Conservation (phyloP, 1,140 invertebrate species). For the Chrysomallon squamiferum region DNA sequence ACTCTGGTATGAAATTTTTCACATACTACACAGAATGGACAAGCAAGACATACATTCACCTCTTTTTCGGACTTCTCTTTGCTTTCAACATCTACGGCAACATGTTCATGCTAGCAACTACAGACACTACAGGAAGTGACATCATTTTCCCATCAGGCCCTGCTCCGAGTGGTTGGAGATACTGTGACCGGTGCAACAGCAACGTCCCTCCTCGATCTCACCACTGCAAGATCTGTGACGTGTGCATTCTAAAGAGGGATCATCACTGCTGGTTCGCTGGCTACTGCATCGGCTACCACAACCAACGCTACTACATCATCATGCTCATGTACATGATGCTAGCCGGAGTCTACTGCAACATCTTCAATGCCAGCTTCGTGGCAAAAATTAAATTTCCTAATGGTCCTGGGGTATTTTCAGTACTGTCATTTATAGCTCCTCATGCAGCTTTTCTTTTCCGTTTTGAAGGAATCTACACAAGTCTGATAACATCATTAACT, state of each 20-base stretch:
- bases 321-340: slow-evolving; percentile 77
- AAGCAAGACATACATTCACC: slow-evolving; percentile 13
- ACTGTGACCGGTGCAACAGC: slow-evolving; percentile 33
- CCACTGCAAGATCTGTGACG: slow-evolving; percentile 84
- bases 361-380: slow-evolving; percentile 43
- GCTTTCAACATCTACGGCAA: slow-evolving; percentile 39
- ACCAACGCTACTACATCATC: slow-evolving; percentile 87
- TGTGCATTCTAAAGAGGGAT: slow-evolving; percentile 89
- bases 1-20: slow-evolving; percentile 34
- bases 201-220: slow-evolving; percentile 68
- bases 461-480: slow-evolving; percentile 34
- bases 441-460: slow-evolving; percentile 39
- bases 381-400: slow-evolving; percentile 28
- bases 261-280: slow-evolving; percentile 94
- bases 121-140: slow-evolving; percentile 19
- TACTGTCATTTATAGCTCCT: slow-evolving; percentile 40
- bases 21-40: slow-evolving; percentile 20
- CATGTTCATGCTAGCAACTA: slow-evolving; percentile 30
- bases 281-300: slow-evolving; percentile 87
- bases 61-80: slow-evolving; percentile 13
- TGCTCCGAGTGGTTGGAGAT: slow-evolving; percentile 23
- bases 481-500: slow-evolving; percentile 32
- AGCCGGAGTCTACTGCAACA: slow-evolving; percentile 45
- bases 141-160: slow-evolving; percentile 12
- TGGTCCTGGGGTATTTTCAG: slow-evolving; percentile 19